Evolutionary conservation across 2,888 invertebrate species (phyloP).

Genomic region (Pollenia griseotomentosa): DNA sequence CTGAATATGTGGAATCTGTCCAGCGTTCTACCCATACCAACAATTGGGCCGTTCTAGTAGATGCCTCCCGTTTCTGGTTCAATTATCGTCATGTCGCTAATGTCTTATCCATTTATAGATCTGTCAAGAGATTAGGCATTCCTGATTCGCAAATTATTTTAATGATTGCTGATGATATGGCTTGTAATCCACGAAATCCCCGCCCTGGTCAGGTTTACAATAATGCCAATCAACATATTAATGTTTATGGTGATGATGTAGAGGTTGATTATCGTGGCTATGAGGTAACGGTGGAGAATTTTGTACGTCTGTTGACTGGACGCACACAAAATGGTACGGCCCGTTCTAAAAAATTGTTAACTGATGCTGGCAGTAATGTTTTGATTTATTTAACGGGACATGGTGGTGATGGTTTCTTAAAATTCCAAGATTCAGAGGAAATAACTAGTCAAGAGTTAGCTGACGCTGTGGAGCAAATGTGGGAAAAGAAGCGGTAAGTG

Average conservation of each 20-base stretch:
- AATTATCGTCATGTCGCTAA: slow-evolving; percentile 99
- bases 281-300: slow-evolving; percentile 98
- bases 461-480: slow-evolving; percentile 99
- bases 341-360: slow-evolving; percentile 95
- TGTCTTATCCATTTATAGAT: slow-evolving; percentile 98
- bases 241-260: slow-evolving; percentile 99
- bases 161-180: slow-evolving; percentile 99
- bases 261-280: slow-evolving; percentile 99
- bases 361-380: slow-evolving; percentile 98
- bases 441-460: slow-evolving; percentile 99
- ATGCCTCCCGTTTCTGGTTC: slow-evolving; percentile 99
- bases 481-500: slow-evolving; percentile 96
- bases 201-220: slow-evolving; percentile 99
- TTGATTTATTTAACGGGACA: slow-evolving; percentile 98
- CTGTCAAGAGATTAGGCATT: slow-evolving; percentile 99
- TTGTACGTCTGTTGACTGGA: slow-evolving; percentile 97
- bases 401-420: slow-evolving; percentile 99
- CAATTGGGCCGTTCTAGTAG: slow-evolving; percentile 99
- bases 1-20: slow-evolving; percentile 80
- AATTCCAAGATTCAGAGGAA: slow-evolving; percentile 99
- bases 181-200: slow-evolving; percentile 99
- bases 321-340: slow-evolving; percentile 96
- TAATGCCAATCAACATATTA: slow-evolving; percentile 98
- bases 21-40: slow-evolving; percentile 91
- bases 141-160: slow-evolving; percentile 99